Conservation (phyloP, 1,140 invertebrate genomes). For the Nebria ingens region DNA sequence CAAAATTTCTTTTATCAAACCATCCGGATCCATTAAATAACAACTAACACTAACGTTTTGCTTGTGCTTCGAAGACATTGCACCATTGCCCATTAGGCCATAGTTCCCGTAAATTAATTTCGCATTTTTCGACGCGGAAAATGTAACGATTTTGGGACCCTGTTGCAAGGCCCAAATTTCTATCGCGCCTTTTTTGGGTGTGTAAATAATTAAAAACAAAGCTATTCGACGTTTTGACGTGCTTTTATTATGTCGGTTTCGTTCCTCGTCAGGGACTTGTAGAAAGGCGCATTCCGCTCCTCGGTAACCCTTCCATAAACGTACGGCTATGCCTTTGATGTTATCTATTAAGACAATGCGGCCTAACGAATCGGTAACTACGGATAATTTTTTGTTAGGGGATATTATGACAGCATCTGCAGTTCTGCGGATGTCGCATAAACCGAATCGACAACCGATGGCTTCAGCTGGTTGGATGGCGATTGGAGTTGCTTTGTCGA, state of each 20-base stretch:
- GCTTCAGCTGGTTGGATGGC: conserved; percentile 45
- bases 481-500: conserved; percentile 33
- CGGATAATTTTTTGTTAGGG: conserved; percentile 68
- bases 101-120: conserved; percentile 68
- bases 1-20: conserved; percentile 65
- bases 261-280: conserved; percentile 57
- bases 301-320: conserved; percentile 90
- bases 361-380: conserved; percentile 75
- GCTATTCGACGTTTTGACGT: conserved; percentile 41
- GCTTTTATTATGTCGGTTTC: conserved; percentile 35
- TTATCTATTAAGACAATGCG: conserved; percentile 78
- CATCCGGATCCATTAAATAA: conserved; percentile 72
- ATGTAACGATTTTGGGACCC: conserved; percentile 79
- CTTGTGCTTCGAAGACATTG: conserved; percentile 34
- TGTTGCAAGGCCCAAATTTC: conserved; percentile 81
- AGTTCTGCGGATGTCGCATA: conserved; percentile 70
- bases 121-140: conserved; percentile 76
- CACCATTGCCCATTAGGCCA: conserved; percentile 57
- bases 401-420: conserved; percentile 64
- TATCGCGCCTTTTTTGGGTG: conserved; percentile 68
- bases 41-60: conserved; percentile 51
- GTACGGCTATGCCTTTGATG: conserved; percentile 61
- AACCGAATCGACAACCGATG: conserved; percentile 62
- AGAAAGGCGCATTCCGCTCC: conserved; percentile 90
- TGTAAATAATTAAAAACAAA: conserved; percentile 76